These are phyloP conservation scores for Troglohyphantes excavatus DNA, from an alignment of 2,888 invertebrate species.

Conservation along the genomic window DNA sequence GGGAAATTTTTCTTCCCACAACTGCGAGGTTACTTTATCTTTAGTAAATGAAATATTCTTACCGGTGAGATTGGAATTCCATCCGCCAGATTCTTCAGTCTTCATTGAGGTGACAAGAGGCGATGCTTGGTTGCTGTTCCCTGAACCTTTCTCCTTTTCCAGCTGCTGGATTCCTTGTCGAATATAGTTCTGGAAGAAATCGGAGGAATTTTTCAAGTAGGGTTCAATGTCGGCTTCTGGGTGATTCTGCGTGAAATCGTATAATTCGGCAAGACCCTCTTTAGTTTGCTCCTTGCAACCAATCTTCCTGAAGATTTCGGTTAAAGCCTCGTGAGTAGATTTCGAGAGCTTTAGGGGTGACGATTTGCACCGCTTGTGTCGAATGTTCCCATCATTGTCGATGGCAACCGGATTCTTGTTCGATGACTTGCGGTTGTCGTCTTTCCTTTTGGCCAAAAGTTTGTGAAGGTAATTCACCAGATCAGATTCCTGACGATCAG, in stretches of 20 bases:
- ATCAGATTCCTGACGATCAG: conserved; percentile 90
- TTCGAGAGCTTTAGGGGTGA: conserved; percentile 75
- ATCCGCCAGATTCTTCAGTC: conserved; percentile 18
- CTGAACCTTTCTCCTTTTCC: conserved; percentile 83
- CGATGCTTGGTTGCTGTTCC: conserved; percentile 40
- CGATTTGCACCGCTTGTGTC: conserved; percentile 56
- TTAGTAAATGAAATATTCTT: conserved; percentile 50
- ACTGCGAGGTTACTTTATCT: conserved; percentile 39
- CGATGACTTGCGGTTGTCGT: conserved; percentile 50
- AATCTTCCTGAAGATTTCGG: conserved; percentile 94
- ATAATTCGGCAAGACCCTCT: conserved; percentile 90
- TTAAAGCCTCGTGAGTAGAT: conserved; percentile 91
- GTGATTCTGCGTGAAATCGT: conserved; percentile 90
- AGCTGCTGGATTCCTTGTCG: conserved; percentile 89
- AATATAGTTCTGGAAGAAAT: conserved; percentile 93
- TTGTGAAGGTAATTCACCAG: conserved; percentile 92
- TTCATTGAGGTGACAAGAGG: neutral
- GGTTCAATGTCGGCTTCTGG: conserved; percentile 93
- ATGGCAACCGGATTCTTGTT: conserved; percentile 80
- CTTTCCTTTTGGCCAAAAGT: conserved; percentile 83
- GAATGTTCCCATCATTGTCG: conserved; percentile 81
- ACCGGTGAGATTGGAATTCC: conserved; percentile 64
- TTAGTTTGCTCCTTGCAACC: conserved; percentile 92
- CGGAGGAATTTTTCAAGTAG: conserved; percentile 91
- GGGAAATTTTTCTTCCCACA: conserved; percentile 73